Conservation (phyloP, 2,113 vertebrate genomes). For the Saimiri boliviensis region DNA sequence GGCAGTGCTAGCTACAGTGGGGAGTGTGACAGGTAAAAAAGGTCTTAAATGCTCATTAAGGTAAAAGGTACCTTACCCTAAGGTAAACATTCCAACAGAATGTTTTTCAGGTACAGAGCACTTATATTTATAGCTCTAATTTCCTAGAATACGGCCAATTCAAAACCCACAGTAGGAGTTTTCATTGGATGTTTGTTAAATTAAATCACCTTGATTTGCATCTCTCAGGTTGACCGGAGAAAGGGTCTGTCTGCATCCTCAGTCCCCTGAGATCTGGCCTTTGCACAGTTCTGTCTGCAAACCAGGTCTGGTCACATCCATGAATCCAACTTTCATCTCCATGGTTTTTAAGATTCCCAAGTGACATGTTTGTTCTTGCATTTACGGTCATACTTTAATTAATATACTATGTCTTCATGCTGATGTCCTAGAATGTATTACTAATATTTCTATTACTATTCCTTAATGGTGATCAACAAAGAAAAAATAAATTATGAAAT, state of each 20-base stretch:
- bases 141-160: background rate
- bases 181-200: background rate
- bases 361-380: background rate
- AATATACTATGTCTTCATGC: background rate
- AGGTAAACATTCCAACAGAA: background rate
- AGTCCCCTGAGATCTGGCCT: background rate
- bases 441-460: background rate
- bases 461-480: background rate
- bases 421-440: background rate
- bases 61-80: background rate
- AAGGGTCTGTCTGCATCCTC: background rate
- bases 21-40: background rate
- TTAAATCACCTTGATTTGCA: background rate
- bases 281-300: background rate
- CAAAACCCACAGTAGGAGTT: background rate
- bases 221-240: background rate
- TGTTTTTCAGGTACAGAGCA: background rate
- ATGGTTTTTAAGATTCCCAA: background rate
- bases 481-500: conserved; percentile 5
- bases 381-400: background rate
- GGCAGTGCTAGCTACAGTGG: background rate
- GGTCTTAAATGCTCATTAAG: background rate
- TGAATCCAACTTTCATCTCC: background rate
- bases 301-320: too few species aligned
- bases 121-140: background rate